These are phyloP conservation scores for Eriosoma lanigerum DNA, from an alignment of 1,140 invertebrate genomes.

Conservation along the genomic window DNA sequence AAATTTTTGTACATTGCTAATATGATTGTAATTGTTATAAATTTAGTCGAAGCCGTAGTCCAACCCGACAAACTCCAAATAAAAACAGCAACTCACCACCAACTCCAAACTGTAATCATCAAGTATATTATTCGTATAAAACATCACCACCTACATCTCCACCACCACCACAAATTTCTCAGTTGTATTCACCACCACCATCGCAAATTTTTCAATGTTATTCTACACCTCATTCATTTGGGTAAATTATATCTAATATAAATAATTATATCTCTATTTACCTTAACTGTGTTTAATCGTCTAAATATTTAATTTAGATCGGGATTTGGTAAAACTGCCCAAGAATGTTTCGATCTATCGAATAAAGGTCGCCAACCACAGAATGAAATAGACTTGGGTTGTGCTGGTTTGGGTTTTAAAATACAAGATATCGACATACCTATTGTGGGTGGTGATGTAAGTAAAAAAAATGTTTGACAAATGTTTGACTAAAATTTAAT, in stretches of 20 bases:
- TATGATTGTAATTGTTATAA: not conserved
- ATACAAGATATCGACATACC: slow-evolving; percentile 95
- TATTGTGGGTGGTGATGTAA: slow-evolving; percentile 85
- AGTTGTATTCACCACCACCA: too few relatives aligned
- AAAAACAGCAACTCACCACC: slow-evolving; percentile 50
- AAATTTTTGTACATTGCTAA: not conserved
- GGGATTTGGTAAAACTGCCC: slow-evolving; percentile 35
- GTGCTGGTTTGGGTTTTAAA: slow-evolving; percentile 83
- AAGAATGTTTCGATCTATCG: slow-evolving; percentile 68
- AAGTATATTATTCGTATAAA: slow-evolving; percentile 58
- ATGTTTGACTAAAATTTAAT: slow-evolving; percentile 8
- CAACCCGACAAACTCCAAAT: slow-evolving; percentile 3
- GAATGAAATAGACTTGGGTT: slow-evolving; percentile 93
- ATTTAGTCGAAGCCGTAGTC: slow-evolving; percentile 56
- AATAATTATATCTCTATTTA: slow-evolving; percentile 13
- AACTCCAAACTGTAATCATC: slow-evolving; percentile 53
- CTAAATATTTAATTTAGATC: slow-evolving; percentile 32
- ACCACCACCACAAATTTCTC: too few relatives aligned
- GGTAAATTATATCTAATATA: slow-evolving; percentile 65
- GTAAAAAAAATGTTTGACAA: slow-evolving; percentile 38
- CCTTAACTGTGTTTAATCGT: not conserved
- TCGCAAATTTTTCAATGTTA: slow-evolving; percentile 67
- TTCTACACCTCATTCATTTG: slow-evolving; percentile 77
- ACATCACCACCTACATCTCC: slow-evolving; percentile 59
- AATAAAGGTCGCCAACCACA: slow-evolving; percentile 96